Percentiles rank a stretch among this genome's conserved stretches.
phyloP scores from a whole-genome alignment of 1,140 invertebrate genomes.

The Popillia japonica region DNA sequence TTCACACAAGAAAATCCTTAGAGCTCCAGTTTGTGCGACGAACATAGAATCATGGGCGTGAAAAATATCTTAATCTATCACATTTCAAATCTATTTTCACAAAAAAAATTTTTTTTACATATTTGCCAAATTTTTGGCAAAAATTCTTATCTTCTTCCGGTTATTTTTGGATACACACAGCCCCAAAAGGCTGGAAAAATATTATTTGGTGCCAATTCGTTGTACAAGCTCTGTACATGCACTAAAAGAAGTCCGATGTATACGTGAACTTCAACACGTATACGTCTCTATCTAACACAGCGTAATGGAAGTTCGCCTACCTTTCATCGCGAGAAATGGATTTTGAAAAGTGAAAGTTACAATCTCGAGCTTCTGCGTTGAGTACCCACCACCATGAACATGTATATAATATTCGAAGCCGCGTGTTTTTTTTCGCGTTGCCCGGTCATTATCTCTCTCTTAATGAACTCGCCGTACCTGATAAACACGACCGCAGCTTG shows the following conservation, averaged over 20 bases:
- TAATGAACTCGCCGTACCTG: background rate
- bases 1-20: too few relatives aligned
- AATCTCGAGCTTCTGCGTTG: background rate
- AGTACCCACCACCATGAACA: background rate
- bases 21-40: too few relatives aligned
- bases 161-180: too few relatives aligned
- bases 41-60: too few relatives aligned
- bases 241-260: background rate
- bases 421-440: background rate
- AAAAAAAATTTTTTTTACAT: too few relatives aligned
- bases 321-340: slow-evolving; percentile 32
- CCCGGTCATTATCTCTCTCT: background rate
- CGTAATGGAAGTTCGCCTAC: slow-evolving; percentile 2
- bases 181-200: too few relatives aligned
- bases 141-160: too few relatives aligned
- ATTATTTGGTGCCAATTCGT: too few relatives aligned
- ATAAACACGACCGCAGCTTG: too few relatives aligned
- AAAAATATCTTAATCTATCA: too few relatives aligned
- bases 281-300: background rate
- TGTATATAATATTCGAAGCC: background rate
- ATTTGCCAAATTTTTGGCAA: too few relatives aligned
- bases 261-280: slow-evolving; percentile 12
- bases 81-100: too few relatives aligned
- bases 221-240: background rate
- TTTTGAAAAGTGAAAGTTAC: slow-evolving; percentile 31